Evolutionary conservation across 2,113 vertebrate genomes (phyloP).

Genomic region (Melospiza melodia): DNA sequence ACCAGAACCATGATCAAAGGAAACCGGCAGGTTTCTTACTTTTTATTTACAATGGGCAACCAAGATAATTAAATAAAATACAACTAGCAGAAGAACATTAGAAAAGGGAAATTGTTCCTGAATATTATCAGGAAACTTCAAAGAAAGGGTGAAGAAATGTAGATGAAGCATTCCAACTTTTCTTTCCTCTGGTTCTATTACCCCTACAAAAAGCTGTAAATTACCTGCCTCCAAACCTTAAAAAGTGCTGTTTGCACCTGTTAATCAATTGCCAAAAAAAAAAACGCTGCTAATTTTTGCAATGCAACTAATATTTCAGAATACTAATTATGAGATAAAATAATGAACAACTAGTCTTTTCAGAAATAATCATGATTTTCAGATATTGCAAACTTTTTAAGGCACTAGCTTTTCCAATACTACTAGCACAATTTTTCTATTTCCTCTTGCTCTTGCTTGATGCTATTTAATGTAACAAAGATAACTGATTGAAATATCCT

Average conservation of each 20-base stretch:
- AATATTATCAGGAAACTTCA: background rate
- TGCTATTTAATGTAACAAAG: background rate
- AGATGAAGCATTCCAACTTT: background rate
- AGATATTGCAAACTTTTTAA: background rate
- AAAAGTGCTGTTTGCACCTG: background rate
- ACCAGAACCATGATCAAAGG: background rate
- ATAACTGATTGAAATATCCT: background rate
- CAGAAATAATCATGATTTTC: background rate
- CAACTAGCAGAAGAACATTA: background rate
- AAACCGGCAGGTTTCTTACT: background rate
- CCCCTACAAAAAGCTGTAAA: background rate
- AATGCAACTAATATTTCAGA: background rate
- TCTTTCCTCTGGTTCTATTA: background rate
- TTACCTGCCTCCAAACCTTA: background rate
- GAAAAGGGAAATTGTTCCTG: background rate
- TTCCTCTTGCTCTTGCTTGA: background rate
- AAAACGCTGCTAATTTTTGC: background rate
- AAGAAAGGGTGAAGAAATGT: background rate
- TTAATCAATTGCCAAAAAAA: background rate
- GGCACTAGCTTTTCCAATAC: background rate
- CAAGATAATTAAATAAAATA: background rate
- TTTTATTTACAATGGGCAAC: constrained; percentile 11
- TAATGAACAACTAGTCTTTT: background rate
- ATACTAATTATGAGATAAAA: background rate
- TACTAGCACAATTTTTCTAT: background rate